These are phyloP conservation scores for Halichondria panicea DNA, from an alignment of 37 sponge, comb jelly and placozoan species.

Conservation along the genomic window DNA sequence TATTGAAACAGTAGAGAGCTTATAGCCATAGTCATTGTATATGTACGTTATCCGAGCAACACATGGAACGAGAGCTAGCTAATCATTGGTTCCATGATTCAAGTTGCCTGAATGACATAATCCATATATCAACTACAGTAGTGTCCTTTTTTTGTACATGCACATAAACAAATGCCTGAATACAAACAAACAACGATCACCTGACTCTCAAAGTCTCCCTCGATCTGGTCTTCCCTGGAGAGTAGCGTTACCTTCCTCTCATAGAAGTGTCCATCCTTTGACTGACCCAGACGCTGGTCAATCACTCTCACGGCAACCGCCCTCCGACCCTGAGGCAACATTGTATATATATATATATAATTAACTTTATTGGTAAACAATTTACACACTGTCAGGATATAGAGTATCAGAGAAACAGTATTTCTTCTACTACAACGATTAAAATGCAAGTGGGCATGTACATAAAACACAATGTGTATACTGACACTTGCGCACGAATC, in stretches of 20 bases:
- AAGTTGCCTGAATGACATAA: too few species aligned
- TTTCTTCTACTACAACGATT: too few species aligned
- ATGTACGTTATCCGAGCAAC: too few species aligned
- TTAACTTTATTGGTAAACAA: not conserved
- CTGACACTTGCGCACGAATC: too few species aligned
- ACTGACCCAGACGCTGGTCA: slow-evolving; percentile 53
- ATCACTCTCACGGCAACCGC: slow-evolving; percentile 75
- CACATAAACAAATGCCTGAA: not conserved
- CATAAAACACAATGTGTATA: too few species aligned
- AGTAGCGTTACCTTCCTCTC: slow-evolving; percentile 72
- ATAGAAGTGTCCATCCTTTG: slow-evolving; percentile 57
- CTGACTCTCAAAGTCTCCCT: slow-evolving; percentile 70
- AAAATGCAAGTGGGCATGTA: too few species aligned
- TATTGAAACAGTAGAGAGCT: too few species aligned
- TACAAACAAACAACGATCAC: too few species aligned
- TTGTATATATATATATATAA: not conserved
- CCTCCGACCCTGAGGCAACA: slow-evolving; percentile 65
- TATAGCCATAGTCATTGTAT: too few species aligned
- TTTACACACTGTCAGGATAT: not conserved
- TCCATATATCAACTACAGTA: not conserved
- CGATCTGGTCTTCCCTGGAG: slow-evolving; percentile 77
- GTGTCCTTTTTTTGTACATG: not conserved
- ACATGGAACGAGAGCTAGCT: too few species aligned
- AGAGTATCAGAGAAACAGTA: too few species aligned
- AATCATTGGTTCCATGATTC: too few species aligned